Conservation (phyloP, 2,113 vertebrate species). For the Zingel zingel region DNA sequence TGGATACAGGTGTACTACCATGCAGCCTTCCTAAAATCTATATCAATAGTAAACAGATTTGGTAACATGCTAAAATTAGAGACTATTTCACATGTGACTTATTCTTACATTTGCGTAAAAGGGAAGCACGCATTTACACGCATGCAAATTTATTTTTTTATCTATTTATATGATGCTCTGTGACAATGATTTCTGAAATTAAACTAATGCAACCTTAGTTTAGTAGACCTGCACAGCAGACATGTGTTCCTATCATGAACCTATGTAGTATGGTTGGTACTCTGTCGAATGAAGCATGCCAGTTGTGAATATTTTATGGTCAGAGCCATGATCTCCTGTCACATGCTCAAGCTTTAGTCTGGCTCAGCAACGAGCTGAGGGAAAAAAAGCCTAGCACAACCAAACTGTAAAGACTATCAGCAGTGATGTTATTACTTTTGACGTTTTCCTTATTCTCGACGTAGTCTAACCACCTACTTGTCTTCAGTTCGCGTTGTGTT, state of each 20-base stretch:
- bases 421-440: background rate
- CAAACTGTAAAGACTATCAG: background rate
- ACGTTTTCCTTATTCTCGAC: conserved; percentile 4
- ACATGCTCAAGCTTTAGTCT: conserved; percentile 75
- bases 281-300: conserved; percentile 27
- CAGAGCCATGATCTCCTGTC: conserved; percentile 61
- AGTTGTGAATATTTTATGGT: conserved; percentile 48
- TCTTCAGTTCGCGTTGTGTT: background rate
- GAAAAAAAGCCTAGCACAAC: background rate
- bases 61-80: background rate
- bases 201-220: background rate
- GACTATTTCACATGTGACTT: background rate
- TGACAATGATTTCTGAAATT: background rate
- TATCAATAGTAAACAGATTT: background rate
- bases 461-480: background rate
- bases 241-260: background rate
- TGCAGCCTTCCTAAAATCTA: background rate
- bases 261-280: background rate
- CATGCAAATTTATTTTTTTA: too few relatives aligned
- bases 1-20: background rate
- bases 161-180: background rate
- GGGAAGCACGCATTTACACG: too few relatives aligned
- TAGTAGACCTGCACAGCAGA: background rate
- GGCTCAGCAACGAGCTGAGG: conserved; percentile 25
- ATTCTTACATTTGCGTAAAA: background rate